Evolutionary conservation across 2,888 invertebrate species (phyloP).

Genomic region (Drosophila paucipuncta): DNA sequence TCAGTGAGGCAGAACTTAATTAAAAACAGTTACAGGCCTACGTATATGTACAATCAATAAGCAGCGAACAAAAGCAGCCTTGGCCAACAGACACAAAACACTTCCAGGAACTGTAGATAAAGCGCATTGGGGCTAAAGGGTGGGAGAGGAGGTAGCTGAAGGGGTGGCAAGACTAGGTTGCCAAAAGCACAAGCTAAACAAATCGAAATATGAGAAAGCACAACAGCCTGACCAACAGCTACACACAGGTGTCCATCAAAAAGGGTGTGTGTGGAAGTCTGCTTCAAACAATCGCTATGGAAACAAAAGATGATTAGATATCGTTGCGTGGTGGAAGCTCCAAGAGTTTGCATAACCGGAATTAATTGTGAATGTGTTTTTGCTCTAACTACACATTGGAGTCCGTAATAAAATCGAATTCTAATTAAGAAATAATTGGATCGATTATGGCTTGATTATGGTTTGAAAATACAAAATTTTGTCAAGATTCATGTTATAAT

Average conservation of each 20-base stretch:
- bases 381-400: no score
- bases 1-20: conserved; percentile 57
- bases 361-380: background rate
- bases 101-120: conserved; percentile 5
- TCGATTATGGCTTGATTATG: background rate
- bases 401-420: background rate
- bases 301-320: conserved; percentile 7
- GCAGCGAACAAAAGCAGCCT: conserved; percentile 38
- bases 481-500: background rate
- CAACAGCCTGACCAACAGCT: background rate
- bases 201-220: conserved; percentile 19
- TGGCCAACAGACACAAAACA: conserved; percentile 33
- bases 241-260: background rate
- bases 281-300: conserved; percentile 9
- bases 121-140: background rate
- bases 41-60: conserved; percentile 45
- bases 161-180: conserved; percentile 9
- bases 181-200: conserved; percentile 19
- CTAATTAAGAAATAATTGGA: background rate
- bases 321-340: background rate
- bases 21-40: conserved; percentile 51
- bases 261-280: background rate
- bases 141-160: background rate
- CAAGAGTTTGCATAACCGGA: background rate
- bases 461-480: background rate